A percentile compares a stretch with the other conserved stretches of the same genome.
Evolutionary conservation across 2,113 vertebrate species (phyloP).

Genomic region (Pseudonaja textilis): DNA sequence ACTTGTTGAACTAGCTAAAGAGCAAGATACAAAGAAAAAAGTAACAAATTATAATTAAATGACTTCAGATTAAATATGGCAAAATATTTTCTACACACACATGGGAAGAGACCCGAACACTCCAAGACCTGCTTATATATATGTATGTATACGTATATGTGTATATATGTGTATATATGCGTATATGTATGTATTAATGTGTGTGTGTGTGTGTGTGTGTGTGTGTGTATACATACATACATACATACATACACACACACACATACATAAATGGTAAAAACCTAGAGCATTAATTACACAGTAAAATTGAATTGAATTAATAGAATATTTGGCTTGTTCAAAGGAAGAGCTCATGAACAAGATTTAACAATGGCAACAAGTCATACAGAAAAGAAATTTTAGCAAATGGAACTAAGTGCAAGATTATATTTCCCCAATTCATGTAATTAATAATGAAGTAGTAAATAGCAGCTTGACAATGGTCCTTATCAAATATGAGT

Average conservation of each 20-base stretch:
- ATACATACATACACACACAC: too few relatives aligned
- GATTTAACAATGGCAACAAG: not conserved
- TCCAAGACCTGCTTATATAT: too few relatives aligned
- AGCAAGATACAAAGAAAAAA: not conserved
- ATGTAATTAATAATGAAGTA: not conserved
- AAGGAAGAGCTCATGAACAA: not conserved
- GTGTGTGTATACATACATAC: too few relatives aligned
- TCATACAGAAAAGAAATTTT: not conserved
- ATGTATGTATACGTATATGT: too few relatives aligned
- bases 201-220: too few relatives aligned
- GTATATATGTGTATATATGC: too few relatives aligned
- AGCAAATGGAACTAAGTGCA: not conserved
- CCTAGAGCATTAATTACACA: not conserved
- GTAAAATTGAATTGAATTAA: not conserved
- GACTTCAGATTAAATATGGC: not conserved
- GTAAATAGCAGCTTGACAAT: not conserved
- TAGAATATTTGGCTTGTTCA: not conserved
- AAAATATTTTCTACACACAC: not conserved
- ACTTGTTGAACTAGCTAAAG: not conserved
- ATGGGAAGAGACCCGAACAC: too few relatives aligned
- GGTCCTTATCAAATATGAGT: not conserved
- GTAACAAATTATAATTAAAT: not conserved
- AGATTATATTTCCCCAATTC: not conserved
- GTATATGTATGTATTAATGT: too few relatives aligned
- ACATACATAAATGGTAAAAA: too few relatives aligned